A percentile compares a stretch with the other conserved stretches of the same genome.
Conservation (phyloP, 2,888 invertebrate genomes). For the Bursaphelenchus okinawaensis region DNA sequence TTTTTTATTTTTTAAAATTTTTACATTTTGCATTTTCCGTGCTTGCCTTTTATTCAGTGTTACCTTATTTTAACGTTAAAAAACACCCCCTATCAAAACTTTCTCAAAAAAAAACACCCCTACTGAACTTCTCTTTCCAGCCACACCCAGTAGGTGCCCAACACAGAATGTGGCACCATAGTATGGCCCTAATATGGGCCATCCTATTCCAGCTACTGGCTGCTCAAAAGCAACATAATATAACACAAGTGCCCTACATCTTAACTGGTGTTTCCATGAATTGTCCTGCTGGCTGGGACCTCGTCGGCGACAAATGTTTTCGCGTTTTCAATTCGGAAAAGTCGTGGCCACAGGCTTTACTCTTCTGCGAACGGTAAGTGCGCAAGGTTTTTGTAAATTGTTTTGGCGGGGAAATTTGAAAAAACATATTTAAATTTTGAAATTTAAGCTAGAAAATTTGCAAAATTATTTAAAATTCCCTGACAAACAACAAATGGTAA, state of each 20-base stretch:
- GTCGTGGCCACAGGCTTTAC: conserved; percentile 56
- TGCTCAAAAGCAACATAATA: neutral
- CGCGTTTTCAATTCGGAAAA: conserved; percentile 38
- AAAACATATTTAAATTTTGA: too few relatives aligned
- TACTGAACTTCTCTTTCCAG: too few relatives aligned
- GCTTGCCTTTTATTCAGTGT: too few relatives aligned
- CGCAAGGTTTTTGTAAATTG: too few relatives aligned
- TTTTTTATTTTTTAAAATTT: neutral
- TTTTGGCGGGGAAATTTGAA: too few relatives aligned
- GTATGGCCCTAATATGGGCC: neutral
- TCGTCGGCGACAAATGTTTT: conserved; percentile 49
- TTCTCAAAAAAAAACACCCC: too few relatives aligned
- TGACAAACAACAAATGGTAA: too few relatives aligned
- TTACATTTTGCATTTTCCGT: neutral
- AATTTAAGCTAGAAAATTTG: too few relatives aligned
- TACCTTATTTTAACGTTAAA: too few relatives aligned
- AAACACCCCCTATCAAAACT: too few relatives aligned
- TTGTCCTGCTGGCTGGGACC: conserved; percentile 55
- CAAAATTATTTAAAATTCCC: too few relatives aligned
- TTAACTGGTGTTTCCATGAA: conserved; percentile 39
- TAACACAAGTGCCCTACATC: conserved; percentile 15
- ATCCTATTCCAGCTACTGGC: neutral
- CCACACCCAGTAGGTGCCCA: too few relatives aligned
- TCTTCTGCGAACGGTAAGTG: conserved; percentile 52
- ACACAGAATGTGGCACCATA: neutral